Evolutionary conservation across 2,797 vertebrate species (phyloP), one percentile per base, ranked within the genome.

Genomic region (Garrulus glandarius): DNA sequence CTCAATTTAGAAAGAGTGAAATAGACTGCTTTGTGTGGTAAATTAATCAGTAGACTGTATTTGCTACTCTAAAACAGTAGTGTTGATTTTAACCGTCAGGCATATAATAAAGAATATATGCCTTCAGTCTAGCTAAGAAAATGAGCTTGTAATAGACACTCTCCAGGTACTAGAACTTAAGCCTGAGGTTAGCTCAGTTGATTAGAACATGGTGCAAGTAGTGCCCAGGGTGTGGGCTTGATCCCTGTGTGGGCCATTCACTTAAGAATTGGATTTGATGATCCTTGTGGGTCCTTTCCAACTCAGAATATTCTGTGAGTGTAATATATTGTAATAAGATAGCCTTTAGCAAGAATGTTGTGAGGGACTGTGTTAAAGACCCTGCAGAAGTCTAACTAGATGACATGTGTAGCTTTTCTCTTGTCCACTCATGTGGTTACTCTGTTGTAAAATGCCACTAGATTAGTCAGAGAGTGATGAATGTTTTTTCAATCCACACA

Each of bases 1-100:
- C 10, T 80, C 27, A n/a, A 18, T 71, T 91, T 78, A 82, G 13
- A 89, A 92, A 82, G 32, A 84, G 9, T 39, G 18, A 86, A 80
- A 63, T 32, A 34, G 16, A 8, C 13, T 93, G 3, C 26, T 87
- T 92, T 39, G 34, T 77, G 29, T 27, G 20, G 36, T 70, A 68
- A 77, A 61, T 68, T 91, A 80, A 77, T 71, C 32, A 43, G 24
- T 68, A 84, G 34, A 21, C 18, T 68, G 15, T 53, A 12, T 20
- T 47, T 81, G 23, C 20, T 68, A 53, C 43, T 84, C 89, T 55
- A 84, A 49, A 84, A 34, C 3, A 55, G 14, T 24, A 36, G 2
- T 50, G 30, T 41, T 21, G 11, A 17, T 32, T 88, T 75, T 34
- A 69, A 81, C 49, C 29, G 29, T 46, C 10, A 72, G 9, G 6